Base-by-base conservation (phyloP, 2,888 invertebrate genomes). In the Crossocerus cetratus region DNA sequence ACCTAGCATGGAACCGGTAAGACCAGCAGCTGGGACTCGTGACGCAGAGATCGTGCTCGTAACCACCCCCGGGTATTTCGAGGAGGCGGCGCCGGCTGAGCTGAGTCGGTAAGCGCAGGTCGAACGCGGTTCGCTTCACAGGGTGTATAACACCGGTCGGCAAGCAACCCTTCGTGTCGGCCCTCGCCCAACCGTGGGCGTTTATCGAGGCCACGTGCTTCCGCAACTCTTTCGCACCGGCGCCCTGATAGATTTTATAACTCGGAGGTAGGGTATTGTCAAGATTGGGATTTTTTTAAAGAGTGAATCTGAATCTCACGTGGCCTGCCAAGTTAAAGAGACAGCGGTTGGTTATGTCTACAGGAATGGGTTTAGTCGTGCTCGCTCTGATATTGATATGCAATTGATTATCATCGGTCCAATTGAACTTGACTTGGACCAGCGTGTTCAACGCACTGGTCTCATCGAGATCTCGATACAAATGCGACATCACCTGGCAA, bases 291-390 rank as follows among this genome's bases (percentile, higher is more conserved):
- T n/a, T n/a, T n/a, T n/a, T 8, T 14, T 20, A 23, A 13, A 54
- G 13, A 42, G 14, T 45, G 55, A 59, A 57, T 62, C 21, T 20
- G 8, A 55, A 20, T 64, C 89, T 86, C 84, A 92, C 93, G 83
- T 93, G 92, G 11, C 93, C 93, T 54, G 92, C 92, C 3, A 94
- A 88, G 86, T 94, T 94, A 86, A 93, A 93, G 79, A 93, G 93
- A 49, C 92, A 91, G 85, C 93, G 93, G 83, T 92, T 92, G 20
- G 92, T 92, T 54, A 94, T 84, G 82, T 92, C 93, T 64, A 93
- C 87, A 1, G 92, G 92, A 0, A 93, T 93, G 0, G 92, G 85
- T 74, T 91, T 90, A 8, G 91, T 91, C 0, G 91, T 89, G 2
- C 90, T 91, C 0, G 93, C 93, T 55, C 87, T 87, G 81, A 92